Evolutionary conservation across 2,888 invertebrate genomes (phyloP), one percentile per base, ranked within the genome.

Genomic region (Leptinotarsa peninsularis): DNA sequence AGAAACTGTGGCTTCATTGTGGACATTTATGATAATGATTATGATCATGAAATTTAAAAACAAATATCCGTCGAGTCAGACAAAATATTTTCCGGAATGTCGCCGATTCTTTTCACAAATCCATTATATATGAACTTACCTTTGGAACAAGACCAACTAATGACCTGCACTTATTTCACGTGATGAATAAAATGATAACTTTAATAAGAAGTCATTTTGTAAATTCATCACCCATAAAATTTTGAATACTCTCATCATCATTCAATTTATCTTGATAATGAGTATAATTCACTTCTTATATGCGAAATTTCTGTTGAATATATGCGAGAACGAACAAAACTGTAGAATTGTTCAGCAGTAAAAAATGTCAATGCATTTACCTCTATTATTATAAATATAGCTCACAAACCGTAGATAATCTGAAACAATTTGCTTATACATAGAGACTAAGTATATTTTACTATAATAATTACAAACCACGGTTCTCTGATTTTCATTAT

Each of bases 181-280:
- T 72, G 66, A 74, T 71, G 75, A 73, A 73, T 77, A 70, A 78
- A 71, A 74, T 74, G 73, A 78, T 78, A 66, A 71, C 23, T 72
- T 50, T 76, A 76, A 76, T 77, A 56, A 71, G 67, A 56, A 66
- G 63, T 67, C 67, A 76, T 78, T 76, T 73, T 67, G 67, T 21
- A 49, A 49, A 66, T 43, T 58, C 76, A 58, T 75, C 73, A 75
- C 72, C 76, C 79, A 74, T 78, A 71, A 79, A 78, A 78, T 72
- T 70, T 72, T 66, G 71, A 77, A 73, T 72, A 66, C 66, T 71
- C 71, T 63, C 66, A 70, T 73, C 71, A 49, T 75, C 50, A 75
- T 73, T 77, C 66, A 77, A 77, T 74, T 77, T 77, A 71, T 76
- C 70, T 60, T 43, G 69, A 67, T 72, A 49, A 71, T 75, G 73